Evolutionary conservation across 2,113 vertebrate species (phyloP), one percentile per base, ranked within the genome.

Genomic region (Gallinago jamesoni): DNA sequence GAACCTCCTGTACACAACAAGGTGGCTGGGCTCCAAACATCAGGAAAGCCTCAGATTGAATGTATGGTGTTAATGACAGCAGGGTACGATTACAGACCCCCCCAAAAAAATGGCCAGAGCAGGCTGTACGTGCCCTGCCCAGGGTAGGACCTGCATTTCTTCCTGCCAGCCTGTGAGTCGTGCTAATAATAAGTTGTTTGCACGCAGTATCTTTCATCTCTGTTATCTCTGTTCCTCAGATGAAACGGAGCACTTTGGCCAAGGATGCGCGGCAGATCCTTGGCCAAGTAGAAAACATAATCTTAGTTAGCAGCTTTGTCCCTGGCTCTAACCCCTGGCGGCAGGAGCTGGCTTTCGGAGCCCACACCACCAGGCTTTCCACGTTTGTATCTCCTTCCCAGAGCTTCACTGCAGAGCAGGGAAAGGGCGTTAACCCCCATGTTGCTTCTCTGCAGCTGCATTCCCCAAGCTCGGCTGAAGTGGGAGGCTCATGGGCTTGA

Each of bases 21-120:
- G 47, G 53, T 72, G 84, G 88, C 91, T 53, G 48, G 37, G 41
- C 72, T 86, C 92, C 89, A 67, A 50, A 64, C 92, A 80, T 62
- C 77, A 76, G 92, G 89, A 52, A 75, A 75, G 82, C 67, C 72
- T 92, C 50, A 59, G 15, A 14, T 45, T 14, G 45, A 45, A 16
- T 22, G 22, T 66, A 11, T 33, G 2, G 52, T 30, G 5, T 50
- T 75, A 52, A n/a, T 14, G 52, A 94, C 41, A 92, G 57, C 35
- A 22, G 72, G 30, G 33, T 23, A 27, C 0, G 12, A 45, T 86
- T 75, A 39, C 60, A 87, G 52, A 92, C 12, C 28, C 41, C 41
- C 43, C 43, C 41, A 66, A 68, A 47, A 37, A 25, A 35, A 28
- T 27, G 11, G 8, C 4, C 31, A 17, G 84, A 87, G 28, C 31